Evolutionary conservation across 2,797 vertebrate species (phyloP), one percentile per base, ranked within the genome.

Genomic region (Lithobates pipiens): DNA sequence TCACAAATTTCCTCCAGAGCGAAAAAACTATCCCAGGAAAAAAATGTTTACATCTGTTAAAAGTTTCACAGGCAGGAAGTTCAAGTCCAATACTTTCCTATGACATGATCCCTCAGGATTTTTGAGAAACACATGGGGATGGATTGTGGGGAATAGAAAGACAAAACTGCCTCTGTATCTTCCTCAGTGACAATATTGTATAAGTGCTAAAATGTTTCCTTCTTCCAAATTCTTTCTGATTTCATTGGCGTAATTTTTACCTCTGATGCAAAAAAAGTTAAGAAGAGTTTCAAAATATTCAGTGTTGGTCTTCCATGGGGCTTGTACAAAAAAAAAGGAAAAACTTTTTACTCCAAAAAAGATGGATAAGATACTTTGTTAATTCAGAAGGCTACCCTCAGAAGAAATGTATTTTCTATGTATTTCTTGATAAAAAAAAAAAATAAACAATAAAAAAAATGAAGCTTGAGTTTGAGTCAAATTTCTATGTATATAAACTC

Each of bases 331-430:
- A 77, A 21, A 5, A 11, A 50, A 5, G 65, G 8, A 23, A 69
- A 68, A 80, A 72, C 70, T 63, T 74, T 74, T 71, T 82, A 82
- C 50, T 42, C 80, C 34, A 29, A 61, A 44, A 63, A n/a, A 73
- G 54, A 54, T 74, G 69, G 54, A 63, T 11, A 21, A 83, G 39
- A 74, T 23, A 71, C 67, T 72, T 80, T 79, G 65, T n/a, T 57
- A 39, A 76, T 57, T 34, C 18, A 39, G 80, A 65, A 82, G 63
- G 25, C 9, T 71, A 25, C 29, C 75, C 54, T 78, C 70, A 46
- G 70, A 69, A 44, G 13, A 83, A 77, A 77, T 72, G 80, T 77
- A 73, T 83, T 86, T 83, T 86, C 23, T 77, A 86, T 83, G 85
- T 86, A 83, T 79, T 80, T 83, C 46, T 78, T 77, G 50, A 83